Conservation (phyloP, 2,888 invertebrate species). For the Drosophila basisetae region DNA sequence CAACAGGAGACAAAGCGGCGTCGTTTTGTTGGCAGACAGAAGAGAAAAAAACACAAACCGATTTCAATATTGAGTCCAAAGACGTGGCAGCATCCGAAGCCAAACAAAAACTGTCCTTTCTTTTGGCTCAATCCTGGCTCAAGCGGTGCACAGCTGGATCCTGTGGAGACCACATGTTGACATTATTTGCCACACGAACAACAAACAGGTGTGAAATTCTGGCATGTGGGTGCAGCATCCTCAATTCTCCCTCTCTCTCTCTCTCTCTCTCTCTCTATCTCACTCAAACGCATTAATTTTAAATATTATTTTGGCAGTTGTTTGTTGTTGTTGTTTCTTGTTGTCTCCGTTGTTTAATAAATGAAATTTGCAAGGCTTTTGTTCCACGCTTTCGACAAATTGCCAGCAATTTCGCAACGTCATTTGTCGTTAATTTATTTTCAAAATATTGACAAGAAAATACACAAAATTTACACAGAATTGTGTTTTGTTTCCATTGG, state of each 20-base stretch:
- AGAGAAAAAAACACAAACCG: slow-evolving; percentile 3
- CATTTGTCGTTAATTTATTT: slow-evolving; percentile 64
- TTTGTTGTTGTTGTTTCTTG: slow-evolving; percentile 9
- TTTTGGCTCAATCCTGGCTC: slow-evolving; percentile 33
- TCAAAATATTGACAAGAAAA: not conserved
- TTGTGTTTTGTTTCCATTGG: not conserved
- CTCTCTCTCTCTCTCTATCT: not conserved
- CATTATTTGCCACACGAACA: slow-evolving; percentile 55
- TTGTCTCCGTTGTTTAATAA: slow-evolving; percentile 58
- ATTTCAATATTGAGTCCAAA: slow-evolving; percentile 40
- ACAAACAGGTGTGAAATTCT: slow-evolving; percentile 71
- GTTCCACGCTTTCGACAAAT: slow-evolving; percentile 71
- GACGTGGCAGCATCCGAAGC: slow-evolving; percentile 18
- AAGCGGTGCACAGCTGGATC: slow-evolving; percentile 71
- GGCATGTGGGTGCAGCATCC: slow-evolving; percentile 71
- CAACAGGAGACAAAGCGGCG: slow-evolving; percentile 79
- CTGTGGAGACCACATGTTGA: slow-evolving; percentile 73
- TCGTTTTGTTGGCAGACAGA: slow-evolving; percentile 73
- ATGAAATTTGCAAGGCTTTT: slow-evolving; percentile 64
- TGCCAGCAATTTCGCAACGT: slow-evolving; percentile 64
- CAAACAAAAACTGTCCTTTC: slow-evolving; percentile 10
- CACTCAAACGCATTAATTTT: slow-evolving; percentile 71
- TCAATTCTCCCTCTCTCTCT: not conserved
- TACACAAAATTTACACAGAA: not conserved
- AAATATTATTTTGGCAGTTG: slow-evolving; percentile 79